Conservation (phyloP, 2,797 vertebrate genomes). For the Phaenicophaeus curvirostris region DNA sequence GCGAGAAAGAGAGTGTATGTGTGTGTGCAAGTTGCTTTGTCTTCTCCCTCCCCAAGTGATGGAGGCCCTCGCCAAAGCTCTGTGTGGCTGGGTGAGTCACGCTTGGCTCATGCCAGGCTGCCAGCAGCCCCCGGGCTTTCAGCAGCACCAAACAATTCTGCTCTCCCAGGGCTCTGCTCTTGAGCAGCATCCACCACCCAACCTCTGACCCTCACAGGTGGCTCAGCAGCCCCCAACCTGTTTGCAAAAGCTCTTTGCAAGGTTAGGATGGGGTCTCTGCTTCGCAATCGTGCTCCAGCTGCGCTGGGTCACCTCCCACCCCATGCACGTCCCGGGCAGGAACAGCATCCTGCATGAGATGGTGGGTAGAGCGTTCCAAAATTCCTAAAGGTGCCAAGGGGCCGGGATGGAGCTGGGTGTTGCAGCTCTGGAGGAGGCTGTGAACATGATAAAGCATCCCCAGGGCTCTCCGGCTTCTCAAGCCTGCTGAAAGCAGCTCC, state of each 20-base stretch:
- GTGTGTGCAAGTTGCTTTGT: background rate
- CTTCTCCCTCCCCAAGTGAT: background rate
- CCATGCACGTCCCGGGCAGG: fast-evolving
- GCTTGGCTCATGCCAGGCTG: background rate
- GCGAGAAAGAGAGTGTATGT: too few relatives aligned
- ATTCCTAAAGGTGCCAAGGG: background rate
- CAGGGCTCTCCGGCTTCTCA: background rate
- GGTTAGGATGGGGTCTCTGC: fast-evolving
- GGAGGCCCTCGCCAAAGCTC: background rate
- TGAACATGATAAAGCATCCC: fast-evolving
- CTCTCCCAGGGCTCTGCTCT: background rate
- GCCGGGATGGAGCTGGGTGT: background rate
- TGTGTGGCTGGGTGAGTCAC: conserved; percentile 19
- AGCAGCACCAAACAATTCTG: background rate
- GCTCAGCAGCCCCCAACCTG: background rate
- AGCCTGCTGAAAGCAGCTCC: background rate
- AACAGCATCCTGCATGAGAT: background rate
- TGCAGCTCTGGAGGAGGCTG: background rate
- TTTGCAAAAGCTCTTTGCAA: background rate
- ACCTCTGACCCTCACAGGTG: background rate
- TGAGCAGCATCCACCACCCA: too few relatives aligned
- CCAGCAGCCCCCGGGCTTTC: background rate
- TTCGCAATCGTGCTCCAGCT: background rate
- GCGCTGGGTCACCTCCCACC: background rate
- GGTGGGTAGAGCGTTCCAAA: background rate